A percentile compares a stretch with the other conserved stretches of the same genome.
Conservation (phyloP, 2,888 invertebrate genomes). For the Cepaea hortensis region DNA sequence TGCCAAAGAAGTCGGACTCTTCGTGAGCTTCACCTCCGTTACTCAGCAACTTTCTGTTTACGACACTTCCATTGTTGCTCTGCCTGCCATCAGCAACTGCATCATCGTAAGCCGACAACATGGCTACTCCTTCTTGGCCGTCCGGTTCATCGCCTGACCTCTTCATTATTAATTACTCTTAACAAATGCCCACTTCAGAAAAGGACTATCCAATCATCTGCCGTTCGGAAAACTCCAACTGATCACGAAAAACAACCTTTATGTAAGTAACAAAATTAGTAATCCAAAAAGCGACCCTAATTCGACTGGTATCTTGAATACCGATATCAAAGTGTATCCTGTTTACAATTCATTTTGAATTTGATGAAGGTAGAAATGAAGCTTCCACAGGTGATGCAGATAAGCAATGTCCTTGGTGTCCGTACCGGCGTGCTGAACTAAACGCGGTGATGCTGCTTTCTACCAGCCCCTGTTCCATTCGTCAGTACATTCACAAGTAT, state of each 20-base stretch:
- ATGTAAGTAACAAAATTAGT: not conserved
- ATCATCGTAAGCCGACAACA: slow-evolving; percentile 10
- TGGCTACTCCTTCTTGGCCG: slow-evolving; percentile 3
- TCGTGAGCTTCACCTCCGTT: not conserved
- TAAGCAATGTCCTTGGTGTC: too few species aligned
- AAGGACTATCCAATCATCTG: not conserved
- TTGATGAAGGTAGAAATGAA: too few species aligned
- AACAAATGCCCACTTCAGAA: not conserved
- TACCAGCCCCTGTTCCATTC: too few species aligned
- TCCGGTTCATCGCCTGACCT: not conserved
- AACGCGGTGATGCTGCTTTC: too few species aligned
- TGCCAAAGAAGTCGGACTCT: not conserved
- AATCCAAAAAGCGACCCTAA: not conserved
- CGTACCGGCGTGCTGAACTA: too few species aligned
- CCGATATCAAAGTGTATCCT: too few species aligned
- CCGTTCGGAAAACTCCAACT: not conserved
- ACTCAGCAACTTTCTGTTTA: not conserved
- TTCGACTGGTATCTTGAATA: not conserved
- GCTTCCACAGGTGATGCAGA: too few species aligned
- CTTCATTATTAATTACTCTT: not conserved
- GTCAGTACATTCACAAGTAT: too few species aligned
- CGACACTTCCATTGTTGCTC: not conserved
- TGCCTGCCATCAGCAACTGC: not conserved
- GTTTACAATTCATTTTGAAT: too few species aligned
- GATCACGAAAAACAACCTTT: not conserved